Conservation (phyloP, 1,140 invertebrate species). For the Calephelis virginiensis region DNA sequence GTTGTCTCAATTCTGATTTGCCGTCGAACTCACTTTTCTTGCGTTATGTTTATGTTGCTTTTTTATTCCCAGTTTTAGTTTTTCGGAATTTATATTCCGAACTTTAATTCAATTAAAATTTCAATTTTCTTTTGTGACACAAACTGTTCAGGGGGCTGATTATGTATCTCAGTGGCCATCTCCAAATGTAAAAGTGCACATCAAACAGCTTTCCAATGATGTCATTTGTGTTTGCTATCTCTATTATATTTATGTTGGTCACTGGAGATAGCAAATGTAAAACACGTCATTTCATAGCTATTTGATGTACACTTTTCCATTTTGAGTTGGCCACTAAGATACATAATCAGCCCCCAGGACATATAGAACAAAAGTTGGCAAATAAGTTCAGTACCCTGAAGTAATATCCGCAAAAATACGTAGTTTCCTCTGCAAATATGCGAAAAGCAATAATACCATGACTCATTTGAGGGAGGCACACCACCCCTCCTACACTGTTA, state of each 20-base stretch:
- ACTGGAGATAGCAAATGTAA: too few relatives aligned
- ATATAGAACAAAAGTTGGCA: neutral
- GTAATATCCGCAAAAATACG: neutral
- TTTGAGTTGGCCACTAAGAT: too few relatives aligned
- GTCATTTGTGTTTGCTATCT: too few relatives aligned
- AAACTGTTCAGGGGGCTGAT: neutral
- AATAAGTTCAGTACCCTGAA: neutral
- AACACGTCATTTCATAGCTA: too few relatives aligned
- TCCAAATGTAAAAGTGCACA: too few relatives aligned
- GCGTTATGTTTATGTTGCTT: too few relatives aligned
- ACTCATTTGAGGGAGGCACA: conserved; percentile 35
- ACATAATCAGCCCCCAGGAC: too few relatives aligned
- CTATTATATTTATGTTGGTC: too few relatives aligned
- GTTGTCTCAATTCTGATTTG: neutral
- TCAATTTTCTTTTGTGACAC: conserved; percentile 1
- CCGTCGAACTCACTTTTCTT: neutral
- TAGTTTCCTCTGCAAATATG: conserved; percentile 15
- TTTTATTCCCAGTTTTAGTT: conserved; percentile 2
- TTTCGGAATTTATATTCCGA: conserved; percentile 14
- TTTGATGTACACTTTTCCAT: too few relatives aligned
- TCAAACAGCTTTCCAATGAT: too few relatives aligned
- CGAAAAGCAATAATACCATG: conserved; percentile 34
- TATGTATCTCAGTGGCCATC: too few relatives aligned
- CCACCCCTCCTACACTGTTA: conserved; percentile 22
- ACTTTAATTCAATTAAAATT: neutral